Conservation (phyloP, 2,113 vertebrate species). For the Anthoscopus minutus region DNA sequence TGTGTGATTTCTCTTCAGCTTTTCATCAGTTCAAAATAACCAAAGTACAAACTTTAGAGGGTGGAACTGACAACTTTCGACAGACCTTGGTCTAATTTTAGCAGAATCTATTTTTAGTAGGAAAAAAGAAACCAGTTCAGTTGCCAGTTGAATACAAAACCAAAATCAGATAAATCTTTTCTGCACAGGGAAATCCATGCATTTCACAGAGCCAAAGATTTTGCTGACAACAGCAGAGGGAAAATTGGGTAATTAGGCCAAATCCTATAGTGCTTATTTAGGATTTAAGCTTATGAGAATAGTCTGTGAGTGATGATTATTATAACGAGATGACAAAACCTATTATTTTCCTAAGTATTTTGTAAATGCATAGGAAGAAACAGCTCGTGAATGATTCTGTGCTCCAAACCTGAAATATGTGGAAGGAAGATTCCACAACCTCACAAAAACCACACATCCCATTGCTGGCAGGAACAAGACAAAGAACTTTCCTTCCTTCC, state of each 20-base stretch:
- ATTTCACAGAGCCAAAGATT: neutral
- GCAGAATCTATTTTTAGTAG: neutral
- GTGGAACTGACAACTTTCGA: neutral
- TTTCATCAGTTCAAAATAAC: neutral
- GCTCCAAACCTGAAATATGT: neutral
- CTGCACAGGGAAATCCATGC: neutral
- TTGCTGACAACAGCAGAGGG: neutral
- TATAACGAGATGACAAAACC: neutral
- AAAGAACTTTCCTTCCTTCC: neutral
- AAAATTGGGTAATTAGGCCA: constrained; percentile 10
- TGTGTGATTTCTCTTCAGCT: neutral
- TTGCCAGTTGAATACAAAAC: neutral
- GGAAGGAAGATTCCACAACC: neutral
- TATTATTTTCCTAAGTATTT: neutral
- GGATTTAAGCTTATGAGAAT: neutral
- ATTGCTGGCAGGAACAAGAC: neutral
- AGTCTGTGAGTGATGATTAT: neutral
- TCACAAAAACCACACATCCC: neutral
- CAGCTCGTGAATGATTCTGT: neutral
- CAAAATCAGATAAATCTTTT: neutral
- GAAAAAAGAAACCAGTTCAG: neutral
- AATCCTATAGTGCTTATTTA: neutral
- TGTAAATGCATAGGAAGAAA: neutral
- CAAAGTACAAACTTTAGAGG: neutral
- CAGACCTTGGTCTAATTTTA: neutral